Evolutionary conservation across 1,140 invertebrate species (phyloP).

Genomic region (Temnothorax nylanderi): DNA sequence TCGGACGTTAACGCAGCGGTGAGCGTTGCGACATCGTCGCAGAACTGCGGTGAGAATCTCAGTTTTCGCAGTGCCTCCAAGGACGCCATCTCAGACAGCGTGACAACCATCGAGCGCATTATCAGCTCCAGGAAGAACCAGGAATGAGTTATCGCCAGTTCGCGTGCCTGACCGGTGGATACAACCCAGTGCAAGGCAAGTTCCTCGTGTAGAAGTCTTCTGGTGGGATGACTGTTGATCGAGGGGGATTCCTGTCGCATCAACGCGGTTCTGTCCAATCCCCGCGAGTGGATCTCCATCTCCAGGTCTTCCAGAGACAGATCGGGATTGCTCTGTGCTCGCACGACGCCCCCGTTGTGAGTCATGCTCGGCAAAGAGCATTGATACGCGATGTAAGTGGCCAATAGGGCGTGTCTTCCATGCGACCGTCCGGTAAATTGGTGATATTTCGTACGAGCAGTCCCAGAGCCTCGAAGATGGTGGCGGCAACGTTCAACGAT

Average conservation of each 20-base stretch:
- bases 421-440: conserved; percentile 92
- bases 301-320: too few species aligned
- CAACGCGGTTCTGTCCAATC: too few species aligned
- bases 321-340: too few species aligned
- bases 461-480: conserved; percentile 92
- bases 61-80: conserved; percentile 92
- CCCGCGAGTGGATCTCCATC: too few species aligned
- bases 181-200: conserved; percentile 97
- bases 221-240: conserved; percentile 74
- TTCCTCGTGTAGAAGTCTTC: conserved; percentile 95
- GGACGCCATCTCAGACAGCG: conserved; percentile 90
- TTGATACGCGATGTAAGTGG: too few species aligned
- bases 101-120: conserved; percentile 96
- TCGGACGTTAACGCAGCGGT: conserved; percentile 92
- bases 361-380: too few species aligned
- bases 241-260: conserved; percentile 83
- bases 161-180: conserved; percentile 92
- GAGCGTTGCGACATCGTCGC: conserved; percentile 94
- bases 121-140: conserved; percentile 98
- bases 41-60: conserved; percentile 95
- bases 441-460: conserved; percentile 92
- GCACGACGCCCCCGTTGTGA: too few species aligned
- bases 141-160: conserved; percentile 94
- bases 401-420: too few species aligned
- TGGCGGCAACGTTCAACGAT: conserved; percentile 91